These are phyloP conservation scores for Channallabes apus DNA, from an alignment of 2,797 vertebrate genomes.

Conservation along the genomic window DNA sequence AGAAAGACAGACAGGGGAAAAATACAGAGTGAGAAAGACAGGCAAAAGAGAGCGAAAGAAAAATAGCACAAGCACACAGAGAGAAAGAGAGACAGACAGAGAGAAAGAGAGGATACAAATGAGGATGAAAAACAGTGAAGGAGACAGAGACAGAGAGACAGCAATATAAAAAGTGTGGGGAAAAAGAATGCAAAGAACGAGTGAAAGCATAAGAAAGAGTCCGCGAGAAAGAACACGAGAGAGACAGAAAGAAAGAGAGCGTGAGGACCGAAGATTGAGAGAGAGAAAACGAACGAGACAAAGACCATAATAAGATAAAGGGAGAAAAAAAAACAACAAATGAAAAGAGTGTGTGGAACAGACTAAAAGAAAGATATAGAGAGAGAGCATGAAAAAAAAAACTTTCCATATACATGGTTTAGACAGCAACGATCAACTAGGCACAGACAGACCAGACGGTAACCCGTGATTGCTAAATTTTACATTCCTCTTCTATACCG, in stretches of 20 bases:
- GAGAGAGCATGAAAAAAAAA: background rate
- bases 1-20: constrained; percentile 1
- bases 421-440: no score
- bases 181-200: background rate
- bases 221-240: background rate
- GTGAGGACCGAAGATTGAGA: background rate
- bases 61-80: background rate
- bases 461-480: no score
- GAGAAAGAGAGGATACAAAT: background rate
- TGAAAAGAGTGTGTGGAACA: no score
- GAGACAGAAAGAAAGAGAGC: background rate
- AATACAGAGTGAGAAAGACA: background rate
- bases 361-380: background rate
- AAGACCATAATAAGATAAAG: background rate
- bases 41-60: background rate
- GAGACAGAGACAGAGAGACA: background rate
- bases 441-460: no score
- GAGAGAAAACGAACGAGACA: background rate
- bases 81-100: constrained; percentile 8
- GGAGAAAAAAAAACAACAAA: no score
- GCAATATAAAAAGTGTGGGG: background rate
- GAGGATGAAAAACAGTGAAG: background rate
- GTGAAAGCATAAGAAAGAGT: background rate
- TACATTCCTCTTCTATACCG: no score
- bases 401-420: background rate